A percentile compares a stretch with the other conserved stretches of the same genome.
These are phyloP conservation scores for Drosophila antonietae DNA, from an alignment of 2,888 invertebrate species.

Conservation along the genomic window DNA sequence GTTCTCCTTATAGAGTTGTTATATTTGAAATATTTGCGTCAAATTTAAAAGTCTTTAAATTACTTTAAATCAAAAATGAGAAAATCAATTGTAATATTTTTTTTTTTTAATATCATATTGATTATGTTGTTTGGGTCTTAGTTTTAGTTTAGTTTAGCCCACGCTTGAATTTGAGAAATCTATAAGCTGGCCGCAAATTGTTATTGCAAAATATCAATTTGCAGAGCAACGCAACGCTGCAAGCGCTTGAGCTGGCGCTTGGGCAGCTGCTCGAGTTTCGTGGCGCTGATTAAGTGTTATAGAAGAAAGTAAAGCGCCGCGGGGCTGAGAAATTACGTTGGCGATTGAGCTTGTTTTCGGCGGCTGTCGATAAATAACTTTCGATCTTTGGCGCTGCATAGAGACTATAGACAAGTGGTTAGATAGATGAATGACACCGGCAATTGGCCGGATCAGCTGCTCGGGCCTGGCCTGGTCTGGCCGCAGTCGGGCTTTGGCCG, in stretches of 20 bases:
- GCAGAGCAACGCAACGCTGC: slow-evolving; percentile 9
- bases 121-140: not conserved
- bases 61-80: not conserved
- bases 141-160: not conserved
- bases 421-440: slow-evolving; percentile 68
- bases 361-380: slow-evolving; percentile 57
- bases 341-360: slow-evolving; percentile 32
- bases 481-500: slow-evolving; percentile 12
- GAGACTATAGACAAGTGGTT: slow-evolving; percentile 43
- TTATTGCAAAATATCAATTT: slow-evolving; percentile 74
- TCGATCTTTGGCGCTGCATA: slow-evolving; percentile 54
- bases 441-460: slow-evolving; percentile 55
- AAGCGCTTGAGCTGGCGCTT: slow-evolving; percentile 5
- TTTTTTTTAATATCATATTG: not conserved
- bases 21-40: not conserved
- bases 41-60: not conserved
- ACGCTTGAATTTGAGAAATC: not conserved
- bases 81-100: not conserved
- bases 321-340: slow-evolving; percentile 63
- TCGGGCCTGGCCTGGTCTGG: slow-evolving; percentile 22
- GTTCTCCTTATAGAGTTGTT: not conserved
- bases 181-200: slow-evolving; percentile 31
- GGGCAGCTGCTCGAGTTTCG: slow-evolving; percentile 38
- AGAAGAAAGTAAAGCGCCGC: slow-evolving; percentile 64
- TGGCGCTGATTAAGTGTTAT: slow-evolving; percentile 54